Evolutionary conservation across 2,888 invertebrate species (phyloP).

Genomic region (Blastobasis adustella): DNA sequence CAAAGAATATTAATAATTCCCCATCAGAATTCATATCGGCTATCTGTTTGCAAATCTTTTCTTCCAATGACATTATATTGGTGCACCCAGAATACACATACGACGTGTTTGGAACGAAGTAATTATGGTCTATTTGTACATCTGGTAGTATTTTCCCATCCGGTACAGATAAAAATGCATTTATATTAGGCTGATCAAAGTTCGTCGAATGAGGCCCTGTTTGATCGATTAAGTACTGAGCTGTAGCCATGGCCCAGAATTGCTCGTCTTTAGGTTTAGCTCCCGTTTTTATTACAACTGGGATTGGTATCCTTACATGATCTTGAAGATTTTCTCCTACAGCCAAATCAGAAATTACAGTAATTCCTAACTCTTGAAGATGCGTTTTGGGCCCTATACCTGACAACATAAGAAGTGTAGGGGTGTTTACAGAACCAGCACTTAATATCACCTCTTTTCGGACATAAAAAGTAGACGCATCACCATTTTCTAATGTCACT

Average conservation of each 20-base stretch:
- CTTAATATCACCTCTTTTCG: constrained; percentile 53
- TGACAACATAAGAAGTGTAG: constrained; percentile 50
- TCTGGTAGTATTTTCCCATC: constrained; percentile 45
- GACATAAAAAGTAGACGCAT: constrained; percentile 34
- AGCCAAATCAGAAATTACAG: constrained; percentile 41
- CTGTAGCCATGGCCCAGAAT: constrained; percentile 51
- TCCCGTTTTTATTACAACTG: constrained; percentile 48
- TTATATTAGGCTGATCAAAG: constrained; percentile 59
- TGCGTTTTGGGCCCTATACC: constrained; percentile 51
- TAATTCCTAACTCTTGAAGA: constrained; percentile 37
- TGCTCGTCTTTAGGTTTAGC: constrained; percentile 35
- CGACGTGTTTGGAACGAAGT: constrained; percentile 53
- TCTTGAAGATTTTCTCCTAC: constrained; percentile 68
- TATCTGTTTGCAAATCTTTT: constrained; percentile 53
- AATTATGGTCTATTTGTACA: constrained; percentile 63
- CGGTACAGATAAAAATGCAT: constrained; percentile 53
- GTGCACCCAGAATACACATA: constrained; percentile 45
- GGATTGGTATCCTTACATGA: constrained; percentile 59
- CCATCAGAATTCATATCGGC: constrained; percentile 43
- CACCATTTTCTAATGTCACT: constrained; percentile 34
- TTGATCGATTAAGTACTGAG: constrained; percentile 52
- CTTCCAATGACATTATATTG: constrained; percentile 40
- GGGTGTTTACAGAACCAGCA: constrained; percentile 54
- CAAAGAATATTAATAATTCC: constrained; percentile 52
- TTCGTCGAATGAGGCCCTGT: constrained; percentile 56